Conservation (phyloP, 2,797 vertebrate species). For the Simalia tracyae region DNA sequence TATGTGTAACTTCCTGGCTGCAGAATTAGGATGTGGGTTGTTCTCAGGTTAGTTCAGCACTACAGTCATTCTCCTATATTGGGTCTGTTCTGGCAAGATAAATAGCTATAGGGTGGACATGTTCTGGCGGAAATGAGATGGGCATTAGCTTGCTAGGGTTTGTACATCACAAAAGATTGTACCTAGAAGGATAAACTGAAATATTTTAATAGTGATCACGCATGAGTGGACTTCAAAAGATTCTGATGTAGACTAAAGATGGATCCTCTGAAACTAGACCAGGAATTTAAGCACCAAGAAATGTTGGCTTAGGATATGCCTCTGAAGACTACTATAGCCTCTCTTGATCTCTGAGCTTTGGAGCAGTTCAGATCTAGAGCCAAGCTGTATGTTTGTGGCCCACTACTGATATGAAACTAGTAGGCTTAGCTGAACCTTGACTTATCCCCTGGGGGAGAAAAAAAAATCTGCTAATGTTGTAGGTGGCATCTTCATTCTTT, state of each 20-base stretch:
- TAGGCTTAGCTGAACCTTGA: not conserved
- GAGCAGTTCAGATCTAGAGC: slow-evolving; percentile 11
- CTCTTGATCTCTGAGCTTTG: slow-evolving; percentile 8
- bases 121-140: no score
- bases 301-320: not conserved
- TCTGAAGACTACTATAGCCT: slow-evolving; percentile 1
- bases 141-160: not conserved
- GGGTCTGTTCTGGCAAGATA: not conserved
- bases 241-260: not conserved
- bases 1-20: not conserved
- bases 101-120: not conserved
- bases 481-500: not conserved
- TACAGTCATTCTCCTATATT: not conserved
- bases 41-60: no score
- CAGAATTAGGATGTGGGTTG: not conserved
- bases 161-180: not conserved
- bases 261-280: not conserved
- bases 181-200: not conserved
- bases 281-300: slow-evolving; percentile 6
- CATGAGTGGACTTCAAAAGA: not conserved
- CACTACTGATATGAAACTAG: not conserved
- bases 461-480: slow-evolving; percentile 20
- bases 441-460: not conserved
- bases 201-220: not conserved
- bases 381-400: not conserved